Conservation (phyloP, 2,888 invertebrate genomes). For the Tribolium freemani region DNA sequence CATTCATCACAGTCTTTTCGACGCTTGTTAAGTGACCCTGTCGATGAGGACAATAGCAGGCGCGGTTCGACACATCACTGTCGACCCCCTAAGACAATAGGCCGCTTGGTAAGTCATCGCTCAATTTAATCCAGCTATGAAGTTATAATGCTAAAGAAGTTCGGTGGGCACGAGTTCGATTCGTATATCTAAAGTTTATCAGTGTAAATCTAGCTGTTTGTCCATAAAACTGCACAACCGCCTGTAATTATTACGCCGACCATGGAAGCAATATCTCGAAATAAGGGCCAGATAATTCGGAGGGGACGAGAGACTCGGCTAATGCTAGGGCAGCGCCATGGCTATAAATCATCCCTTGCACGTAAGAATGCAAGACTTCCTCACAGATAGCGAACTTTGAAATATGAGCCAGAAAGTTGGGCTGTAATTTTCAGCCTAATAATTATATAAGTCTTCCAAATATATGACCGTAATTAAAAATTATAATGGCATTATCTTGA, state of each 20-base stretch:
- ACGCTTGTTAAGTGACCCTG: conserved; percentile 41
- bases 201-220: conserved; percentile 34
- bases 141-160: conserved; percentile 7
- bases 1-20: conserved; percentile 44
- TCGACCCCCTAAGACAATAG: conserved; percentile 45
- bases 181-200: conserved; percentile 24
- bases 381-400: conserved; percentile 47
- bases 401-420: conserved; percentile 43
- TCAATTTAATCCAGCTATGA: conserved; percentile 24
- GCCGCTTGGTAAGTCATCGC: conserved; percentile 39
- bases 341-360: conserved; percentile 46
- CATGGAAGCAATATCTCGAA: conserved; percentile 31
- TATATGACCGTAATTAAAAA: conserved; percentile 48
- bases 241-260: conserved; percentile 43
- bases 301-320: conserved; percentile 28
- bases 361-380: conserved; percentile 44
- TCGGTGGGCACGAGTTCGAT: conserved; percentile 8
- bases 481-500: conserved; percentile 48
- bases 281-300: conserved; percentile 34
- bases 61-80: conserved; percentile 42
- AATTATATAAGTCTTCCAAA: conserved; percentile 47
- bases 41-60: conserved; percentile 46
- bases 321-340: conserved; percentile 42
- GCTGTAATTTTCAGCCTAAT: conserved; percentile 48
- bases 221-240: conserved; percentile 36